Percentiles rank a stretch among this genome's conserved stretches.
Conservation (phyloP, 2,888 invertebrate species). For the Ethmia dodecea region DNA sequence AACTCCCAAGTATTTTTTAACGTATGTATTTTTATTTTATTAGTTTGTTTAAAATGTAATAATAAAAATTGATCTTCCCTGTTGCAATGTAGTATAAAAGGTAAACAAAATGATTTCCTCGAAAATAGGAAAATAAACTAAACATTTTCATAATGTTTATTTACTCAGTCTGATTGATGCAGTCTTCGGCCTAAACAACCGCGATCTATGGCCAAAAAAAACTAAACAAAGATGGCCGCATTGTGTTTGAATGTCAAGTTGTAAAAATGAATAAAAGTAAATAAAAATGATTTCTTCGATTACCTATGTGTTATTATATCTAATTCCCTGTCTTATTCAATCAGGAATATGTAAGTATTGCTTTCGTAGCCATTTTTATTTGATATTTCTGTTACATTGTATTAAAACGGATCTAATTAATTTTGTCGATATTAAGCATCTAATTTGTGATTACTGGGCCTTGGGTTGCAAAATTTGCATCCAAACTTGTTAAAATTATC, state of each 20-base stretch:
- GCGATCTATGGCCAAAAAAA: no score
- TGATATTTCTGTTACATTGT: no score
- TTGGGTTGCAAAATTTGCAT: slow-evolving; percentile 21
- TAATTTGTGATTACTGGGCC: slow-evolving; percentile 28
- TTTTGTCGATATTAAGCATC: slow-evolving; percentile 18
- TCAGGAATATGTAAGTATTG: slow-evolving; percentile 53
- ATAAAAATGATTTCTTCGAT: slow-evolving; percentile 57
- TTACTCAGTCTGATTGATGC: no score
- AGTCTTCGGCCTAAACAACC: no score
- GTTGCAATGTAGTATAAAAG: no score
- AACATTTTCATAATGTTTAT: no score
- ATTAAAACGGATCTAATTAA: slow-evolving; percentile 1
- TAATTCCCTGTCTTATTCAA: slow-evolving; percentile 35
- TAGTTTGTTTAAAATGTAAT: no score
- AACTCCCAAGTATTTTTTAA: no score
- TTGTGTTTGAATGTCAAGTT: slow-evolving; percentile 47
- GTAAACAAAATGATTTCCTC: no score
- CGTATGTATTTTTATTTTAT: no score
- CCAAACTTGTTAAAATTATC: slow-evolving; percentile 22
- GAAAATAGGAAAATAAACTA: no score
- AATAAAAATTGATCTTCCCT: no score
- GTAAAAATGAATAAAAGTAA: slow-evolving; percentile 60
- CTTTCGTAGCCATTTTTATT: slow-evolving; percentile 19
- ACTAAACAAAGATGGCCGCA: slow-evolving; percentile 59
- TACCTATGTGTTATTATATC: slow-evolving; percentile 43